Base-by-base conservation (phyloP, 2,113 vertebrate species). In the Prionailurus bengalensis region DNA sequence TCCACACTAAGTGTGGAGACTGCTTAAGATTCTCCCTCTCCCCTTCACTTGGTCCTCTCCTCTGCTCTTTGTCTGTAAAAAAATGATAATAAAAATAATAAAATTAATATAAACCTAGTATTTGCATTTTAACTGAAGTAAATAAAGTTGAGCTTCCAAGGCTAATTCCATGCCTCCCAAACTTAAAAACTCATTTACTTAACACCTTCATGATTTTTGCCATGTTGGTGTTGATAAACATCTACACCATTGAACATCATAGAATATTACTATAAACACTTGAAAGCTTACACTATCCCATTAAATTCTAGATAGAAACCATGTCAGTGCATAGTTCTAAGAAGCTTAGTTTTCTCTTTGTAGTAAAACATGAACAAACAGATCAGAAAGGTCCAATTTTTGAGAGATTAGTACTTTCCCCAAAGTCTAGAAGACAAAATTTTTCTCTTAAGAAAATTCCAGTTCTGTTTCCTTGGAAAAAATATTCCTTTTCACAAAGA, bases 251-350 rank as follows among this genome's bases (percentile, higher is more conserved):
- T 96, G 84, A 87, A 87, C 27, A 25, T 78, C 53, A 85, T 55
- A 81, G n/a, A 48, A 48, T 90, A 5, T 81, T 80, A 82, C 27
- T 58, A 48, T 90, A 89, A 89, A 39, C 25, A 58, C 11, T 48
- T 96, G 16, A 73, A 91, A 90, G 70, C 42, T 76, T 42, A 45
- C 2, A 45, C 3, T 63, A 12, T 45, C 1, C 12, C 23, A 36
- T 81, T 94, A 66, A 97, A 93, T 83, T 96, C 53, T 73, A 58
- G 9, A 42, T 83, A 63, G 36, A 81, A 74, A 74, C 5, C 25
- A 83, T 70, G 14, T 76, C 6, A 85, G 8, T 42, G 73, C 83
- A 55, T 94, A 29, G 53, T 16, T 89, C 14, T 33, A 88, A 94
- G 4, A n/a, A 58, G 19, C 15, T 74, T 33, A 89, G 6, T 79